Percentiles rank a stretch among this genome's conserved stretches.
Evolutionary conservation across 2,888 invertebrate genomes (phyloP).

Genomic region (Cynaeus angustus): DNA sequence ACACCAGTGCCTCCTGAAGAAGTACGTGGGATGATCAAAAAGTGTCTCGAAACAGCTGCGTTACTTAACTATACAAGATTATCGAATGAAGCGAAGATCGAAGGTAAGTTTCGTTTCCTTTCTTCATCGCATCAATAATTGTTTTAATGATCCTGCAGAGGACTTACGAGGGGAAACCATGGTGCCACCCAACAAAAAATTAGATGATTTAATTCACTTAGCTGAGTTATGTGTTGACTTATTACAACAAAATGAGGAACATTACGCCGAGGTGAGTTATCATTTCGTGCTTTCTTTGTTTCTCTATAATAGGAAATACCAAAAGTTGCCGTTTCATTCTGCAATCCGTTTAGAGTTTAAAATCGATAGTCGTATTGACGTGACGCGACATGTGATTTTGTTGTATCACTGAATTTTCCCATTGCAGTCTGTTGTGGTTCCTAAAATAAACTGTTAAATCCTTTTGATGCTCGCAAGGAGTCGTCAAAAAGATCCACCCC

Average conservation of each 20-base stretch:
- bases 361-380: conserved; percentile 11
- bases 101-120: conserved; percentile 79
- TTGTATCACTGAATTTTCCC: not conserved
- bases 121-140: not conserved
- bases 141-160: conserved; percentile 72
- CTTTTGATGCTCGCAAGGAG: conserved; percentile 18
- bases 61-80: conserved; percentile 97
- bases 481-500: conserved; percentile 16
- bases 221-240: conserved; percentile 99
- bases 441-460: conserved; percentile 25
- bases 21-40: conserved; percentile 96
- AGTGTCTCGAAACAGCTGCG: conserved; percentile 98
- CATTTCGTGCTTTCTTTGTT: too few species aligned
- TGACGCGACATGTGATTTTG: conserved; percentile 1
- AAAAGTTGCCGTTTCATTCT: conserved; percentile 8
- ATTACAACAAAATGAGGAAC: conserved; percentile 99
- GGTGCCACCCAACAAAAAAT: conserved; percentile 89
- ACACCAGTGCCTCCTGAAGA: conserved; percentile 97
- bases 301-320: conserved; percentile 36
- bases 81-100: conserved; percentile 97
- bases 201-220: conserved; percentile 97
- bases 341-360: conserved; percentile 8
- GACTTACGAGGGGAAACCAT: conserved; percentile 87
- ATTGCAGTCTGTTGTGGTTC: conserved; percentile 13
- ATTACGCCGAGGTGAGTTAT: conserved; percentile 95